Base-by-base conservation (phyloP, 2,888 invertebrate species). In the Xestia sexstrigata region DNA sequence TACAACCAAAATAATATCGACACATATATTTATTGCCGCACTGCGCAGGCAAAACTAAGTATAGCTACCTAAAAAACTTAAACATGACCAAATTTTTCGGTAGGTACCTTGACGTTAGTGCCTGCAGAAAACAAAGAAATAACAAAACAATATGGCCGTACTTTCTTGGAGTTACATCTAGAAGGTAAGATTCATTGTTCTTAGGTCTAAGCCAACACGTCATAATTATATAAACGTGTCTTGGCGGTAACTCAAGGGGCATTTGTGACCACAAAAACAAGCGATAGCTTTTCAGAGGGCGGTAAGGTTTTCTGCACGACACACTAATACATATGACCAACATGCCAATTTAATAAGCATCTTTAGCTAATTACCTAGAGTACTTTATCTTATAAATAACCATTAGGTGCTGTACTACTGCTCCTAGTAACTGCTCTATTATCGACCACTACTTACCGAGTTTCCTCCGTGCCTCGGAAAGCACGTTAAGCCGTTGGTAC, bases 211-310 rank as follows among this genome's bases (percentile, higher is more conserved):
- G 9, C 8, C 35, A 35, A 52, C 9, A 52, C 52, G 9, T 52
- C 52, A 52, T 42, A 9, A 42, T 45, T 20, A 20, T 58, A 82
- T 81, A 78, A 83, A 81, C 67, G 74, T 69, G 78, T 77, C 76
- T 79, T 79, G 82, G 52, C 76, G 76, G 85, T 86, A 86, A 89
- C 74, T 79, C 79, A 71, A 87, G 82, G 55, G 79, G 85, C 77
- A 73, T 65, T 79, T 68, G 71, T 77, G 62, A 86, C 88, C 85
- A 82, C 85, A 30, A 60, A 88, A 84, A 82, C 74, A 75, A 78
- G 63, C 20, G 58, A 9, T 17, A 2, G 5, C n/a, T 65, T n/a
- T 42, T 65, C 8, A n/a, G 15, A 65, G 7, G 15, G 0, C 7
- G 2, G n/a, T n/a, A 63, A 39, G 23, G 8, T 42, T 30, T 23